Base-by-base conservation (phyloP, 2,797 vertebrate genomes). In the Enteromius unitaeniatus region DNA sequence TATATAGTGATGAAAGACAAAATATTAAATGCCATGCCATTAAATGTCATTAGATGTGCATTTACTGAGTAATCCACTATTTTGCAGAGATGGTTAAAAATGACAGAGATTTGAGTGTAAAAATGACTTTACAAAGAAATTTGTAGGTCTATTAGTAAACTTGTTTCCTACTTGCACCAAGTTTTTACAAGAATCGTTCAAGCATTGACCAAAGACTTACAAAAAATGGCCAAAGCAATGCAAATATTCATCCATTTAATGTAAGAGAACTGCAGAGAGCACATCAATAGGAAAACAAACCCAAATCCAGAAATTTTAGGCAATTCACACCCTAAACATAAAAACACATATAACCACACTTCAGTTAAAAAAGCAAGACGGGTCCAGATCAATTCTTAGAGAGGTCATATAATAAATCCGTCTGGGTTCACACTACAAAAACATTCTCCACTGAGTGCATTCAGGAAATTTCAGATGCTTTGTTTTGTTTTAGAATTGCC, bases 401-500 rank as follows among this genome's bases (percentile, higher is more conserved):
- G 9, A 40, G 26, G 42, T 15, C 23, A 31, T 49, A 28, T 4
- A 73, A 74, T 53, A 3, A 75, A 53, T 75, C 10, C 2, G n/a
- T 55, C 49, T 34, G 31, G 26, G 5, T 37, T 21, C 17, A 53
- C 37, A 28, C 17, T 17, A 60, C n/a, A 26, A 49, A 31, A 67
- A 83, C 49, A 68, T 21, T 42, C 6, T 23, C 34, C 19, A 58
- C 34, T 58, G 31, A 70, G 55, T 49, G 42, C 53, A 51, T 23
- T 23, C 37, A 62, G 55, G 55, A 62, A 28, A 28, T 28, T 28
- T 51, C 14, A 51, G 55, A 49, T 37, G 28, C 23, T 82, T 58
- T 37, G 70, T 74, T 81, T 82, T 37, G 70, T 74, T 81, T 82
- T 37, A 23, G 49, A 64, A 65, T 64, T 0, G n/a, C 9, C 42